Conservation (phyloP, 2,113 vertebrate species). For the Sturnira hondurensis region DNA sequence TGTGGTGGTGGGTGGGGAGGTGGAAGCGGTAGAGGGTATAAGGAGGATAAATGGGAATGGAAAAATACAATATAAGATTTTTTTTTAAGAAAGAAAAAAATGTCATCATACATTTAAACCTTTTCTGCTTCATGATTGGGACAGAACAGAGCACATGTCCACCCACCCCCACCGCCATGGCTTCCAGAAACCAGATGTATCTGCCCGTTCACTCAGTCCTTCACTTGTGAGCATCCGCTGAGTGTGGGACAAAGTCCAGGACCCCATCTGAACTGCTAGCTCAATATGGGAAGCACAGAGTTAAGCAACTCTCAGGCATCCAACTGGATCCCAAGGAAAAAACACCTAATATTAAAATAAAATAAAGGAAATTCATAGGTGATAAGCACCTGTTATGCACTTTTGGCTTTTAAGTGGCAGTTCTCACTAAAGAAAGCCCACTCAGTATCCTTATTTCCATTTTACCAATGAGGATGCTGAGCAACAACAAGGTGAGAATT, state of each 20-base stretch:
- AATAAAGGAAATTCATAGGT: background rate
- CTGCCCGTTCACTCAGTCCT: background rate
- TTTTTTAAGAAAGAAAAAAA: background rate
- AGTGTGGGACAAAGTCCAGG: background rate
- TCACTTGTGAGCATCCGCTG: background rate
- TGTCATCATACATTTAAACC: background rate
- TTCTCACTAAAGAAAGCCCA: background rate
- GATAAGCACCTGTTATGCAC: background rate
- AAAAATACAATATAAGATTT: no score
- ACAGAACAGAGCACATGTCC: background rate
- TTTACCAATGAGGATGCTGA: background rate
- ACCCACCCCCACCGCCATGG: accelerated
- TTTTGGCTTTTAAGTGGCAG: background rate
- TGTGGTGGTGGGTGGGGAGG: no score
- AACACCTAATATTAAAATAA: background rate
- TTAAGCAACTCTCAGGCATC: background rate
- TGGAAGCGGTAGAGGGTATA: no score
- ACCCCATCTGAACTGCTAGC: background rate
- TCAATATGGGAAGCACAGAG: background rate
- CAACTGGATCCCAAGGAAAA: background rate
- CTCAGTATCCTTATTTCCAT: background rate
- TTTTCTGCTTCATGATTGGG: background rate
- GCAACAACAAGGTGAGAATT: background rate
- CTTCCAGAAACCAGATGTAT: background rate
- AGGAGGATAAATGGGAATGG: no score